phyloP scores from a whole-genome alignment of 2,888 invertebrate species.

The Eumacrocentrus americanus region DNA sequence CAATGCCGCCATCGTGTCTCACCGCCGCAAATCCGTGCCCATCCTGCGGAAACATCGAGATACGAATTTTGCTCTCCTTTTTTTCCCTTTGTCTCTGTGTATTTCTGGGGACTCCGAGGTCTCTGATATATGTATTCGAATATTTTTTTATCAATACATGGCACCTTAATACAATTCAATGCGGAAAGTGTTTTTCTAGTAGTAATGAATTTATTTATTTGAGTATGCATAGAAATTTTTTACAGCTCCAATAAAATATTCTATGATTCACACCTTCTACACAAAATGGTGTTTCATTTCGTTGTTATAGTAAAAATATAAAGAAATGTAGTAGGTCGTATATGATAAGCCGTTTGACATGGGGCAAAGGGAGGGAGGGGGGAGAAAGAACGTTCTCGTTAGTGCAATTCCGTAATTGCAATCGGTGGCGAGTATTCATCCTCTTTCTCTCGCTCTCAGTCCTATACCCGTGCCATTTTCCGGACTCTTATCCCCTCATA shows the following conservation, averaged over 20 bases:
- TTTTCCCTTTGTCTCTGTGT: neutral
- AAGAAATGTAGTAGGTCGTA: neutral
- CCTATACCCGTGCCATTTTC: neutral
- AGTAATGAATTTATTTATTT: no score
- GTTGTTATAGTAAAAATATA: no score
- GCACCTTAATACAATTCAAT: no score
- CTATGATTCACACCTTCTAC: no score
- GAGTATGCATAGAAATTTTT: no score
- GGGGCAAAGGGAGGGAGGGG: no score
- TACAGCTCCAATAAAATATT: no score
- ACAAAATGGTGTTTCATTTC: no score
- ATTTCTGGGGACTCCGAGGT: neutral
- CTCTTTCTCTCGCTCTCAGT: neutral
- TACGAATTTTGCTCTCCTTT: conserved; percentile 5
- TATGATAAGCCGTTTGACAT: no score
- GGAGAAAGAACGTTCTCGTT: conserved; percentile 16
- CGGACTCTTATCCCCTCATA: neutral
- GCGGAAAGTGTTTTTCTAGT: no score
- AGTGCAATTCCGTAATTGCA: conserved; percentile 21
- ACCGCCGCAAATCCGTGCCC: conserved; percentile 14
- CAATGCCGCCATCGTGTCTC: conserved; percentile 25
- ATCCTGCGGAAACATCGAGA: conserved; percentile 19
- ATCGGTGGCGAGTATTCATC: conserved; percentile 5
- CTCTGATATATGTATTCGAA: neutral
- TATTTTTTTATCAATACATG: neutral